Base-by-base conservation (phyloP, 2,113 vertebrate species). In the Oncorhynchus kisutch region DNA sequence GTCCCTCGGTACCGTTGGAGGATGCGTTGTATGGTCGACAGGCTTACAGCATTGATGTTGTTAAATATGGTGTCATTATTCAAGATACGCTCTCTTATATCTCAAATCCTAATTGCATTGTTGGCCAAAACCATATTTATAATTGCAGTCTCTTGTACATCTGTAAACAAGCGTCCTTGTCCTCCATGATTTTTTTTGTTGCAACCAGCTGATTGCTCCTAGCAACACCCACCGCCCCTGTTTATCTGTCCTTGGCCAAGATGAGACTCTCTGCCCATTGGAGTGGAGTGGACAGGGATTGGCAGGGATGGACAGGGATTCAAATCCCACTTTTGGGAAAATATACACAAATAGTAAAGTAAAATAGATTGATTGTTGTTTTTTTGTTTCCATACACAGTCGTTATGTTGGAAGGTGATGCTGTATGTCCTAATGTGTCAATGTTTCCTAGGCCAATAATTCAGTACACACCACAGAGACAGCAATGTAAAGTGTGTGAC, bases 191-290 rank as follows among this genome's bases (percentile, higher is more conserved):
- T 27, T 2, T 27, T 3, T 27, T 27, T 27, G 87, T 89, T 88
- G 79, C 80, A 75, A 54, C 67, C 62, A 74, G 74, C 67, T 29
- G 12, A 87, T 88, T 85, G 78, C 84, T 89, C 85, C 24, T 83
- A 66, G 88, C 88, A 88, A 90, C 88, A 60, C 51, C 14, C 51
- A 3, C 12, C 51, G 67, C 64, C 73, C 70, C 76, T 39, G n/a
- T 39, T 51, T n/a, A 59, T 64, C 70, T 54, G 51, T 45, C 39
- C 39, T 11, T 13, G 51, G 64, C 73, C 70, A 75, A 27, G 64
- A 68, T 54, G n/a, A 62, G 16, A n/a, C 59, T 22, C 59, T 9
- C 9, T 11, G 39, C 39, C 39, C 39, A 45, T 9, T 45, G 39
- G 39, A n/a, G 57, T 22, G 18, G 18, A 60, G 59, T n/a, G n/a